Conservation (phyloP, 2,113 vertebrate species). For the Callospermophilus lateralis region DNA sequence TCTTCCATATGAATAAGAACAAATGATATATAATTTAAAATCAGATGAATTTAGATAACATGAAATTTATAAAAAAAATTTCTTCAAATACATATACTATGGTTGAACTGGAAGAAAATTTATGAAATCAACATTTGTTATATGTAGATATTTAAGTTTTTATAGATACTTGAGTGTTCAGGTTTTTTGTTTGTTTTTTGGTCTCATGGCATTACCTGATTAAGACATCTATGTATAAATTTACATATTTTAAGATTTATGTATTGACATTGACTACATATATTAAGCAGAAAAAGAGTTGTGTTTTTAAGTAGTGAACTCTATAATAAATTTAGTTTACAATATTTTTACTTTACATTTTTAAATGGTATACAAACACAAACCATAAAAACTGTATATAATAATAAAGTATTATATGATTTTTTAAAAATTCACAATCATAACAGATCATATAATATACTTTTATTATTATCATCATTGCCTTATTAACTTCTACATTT, state of each 20-base stretch:
- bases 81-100: slow-evolving; percentile 12
- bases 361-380: background rate
- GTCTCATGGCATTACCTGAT: background rate
- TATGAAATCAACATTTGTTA: background rate
- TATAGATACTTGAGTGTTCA: too few species aligned
- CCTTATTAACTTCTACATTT: background rate
- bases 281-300: background rate
- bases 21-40: background rate
- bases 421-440: background rate
- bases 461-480: background rate
- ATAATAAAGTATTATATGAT: background rate
- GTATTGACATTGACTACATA: background rate
- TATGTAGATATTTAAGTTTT: background rate
- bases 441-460: background rate
- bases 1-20: background rate
- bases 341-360: background rate
- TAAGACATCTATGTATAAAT: background rate
- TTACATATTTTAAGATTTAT: background rate
- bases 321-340: background rate
- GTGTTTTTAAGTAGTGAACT: background rate
- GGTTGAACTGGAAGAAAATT: background rate
- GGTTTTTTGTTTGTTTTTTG: too few species aligned
- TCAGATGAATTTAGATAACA: background rate
- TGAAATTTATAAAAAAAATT: background rate
- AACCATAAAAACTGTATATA: background rate